Conservation (phyloP, 2,797 vertebrate genomes). For the Enteromius mattozi region DNA sequence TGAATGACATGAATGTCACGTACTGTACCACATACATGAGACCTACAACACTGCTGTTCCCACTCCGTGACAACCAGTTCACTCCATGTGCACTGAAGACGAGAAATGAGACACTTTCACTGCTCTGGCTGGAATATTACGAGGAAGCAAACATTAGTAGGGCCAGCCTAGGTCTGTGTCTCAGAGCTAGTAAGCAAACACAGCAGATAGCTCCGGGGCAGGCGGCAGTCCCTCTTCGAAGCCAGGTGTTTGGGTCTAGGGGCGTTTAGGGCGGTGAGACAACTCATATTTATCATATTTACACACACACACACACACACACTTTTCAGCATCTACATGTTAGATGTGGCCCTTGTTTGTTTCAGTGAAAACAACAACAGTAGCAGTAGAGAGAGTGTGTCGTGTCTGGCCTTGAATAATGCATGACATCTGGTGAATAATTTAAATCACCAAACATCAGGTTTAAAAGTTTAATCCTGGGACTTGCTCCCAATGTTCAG, state of each 20-base stretch:
- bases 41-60: neutral
- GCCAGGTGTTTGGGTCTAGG: slow-evolving; percentile 57
- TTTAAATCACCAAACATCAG: slow-evolving; percentile 66
- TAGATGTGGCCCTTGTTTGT: slow-evolving; percentile 59
- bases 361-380: slow-evolving; percentile 63
- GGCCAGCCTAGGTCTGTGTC: slow-evolving; percentile 7
- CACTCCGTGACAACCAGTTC: neutral
- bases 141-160: slow-evolving; percentile 17
- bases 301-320: slow-evolving; percentile 35
- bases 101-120: slow-evolving; percentile 28
- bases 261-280: slow-evolving; percentile 44
- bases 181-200: slow-evolving; percentile 43
- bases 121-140: slow-evolving; percentile 4
- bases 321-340: slow-evolving; percentile 47
- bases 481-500: slow-evolving; percentile 50
- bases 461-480: slow-evolving; percentile 67
- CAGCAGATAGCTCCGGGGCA: slow-evolving; percentile 57
- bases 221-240: slow-evolving; percentile 46
- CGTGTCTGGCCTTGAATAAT: slow-evolving; percentile 63
- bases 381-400: slow-evolving; percentile 54
- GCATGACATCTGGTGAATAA: slow-evolving; percentile 65
- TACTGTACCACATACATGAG: neutral
- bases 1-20: neutral
- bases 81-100: slow-evolving; percentile 1
- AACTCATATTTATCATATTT: slow-evolving; percentile 53